Percentiles rank a stretch among this genome's conserved stretches.
These are phyloP conservation scores for Dreissena polymorpha DNA, from an alignment of 1,140 invertebrate genomes.

Conservation along the genomic window DNA sequence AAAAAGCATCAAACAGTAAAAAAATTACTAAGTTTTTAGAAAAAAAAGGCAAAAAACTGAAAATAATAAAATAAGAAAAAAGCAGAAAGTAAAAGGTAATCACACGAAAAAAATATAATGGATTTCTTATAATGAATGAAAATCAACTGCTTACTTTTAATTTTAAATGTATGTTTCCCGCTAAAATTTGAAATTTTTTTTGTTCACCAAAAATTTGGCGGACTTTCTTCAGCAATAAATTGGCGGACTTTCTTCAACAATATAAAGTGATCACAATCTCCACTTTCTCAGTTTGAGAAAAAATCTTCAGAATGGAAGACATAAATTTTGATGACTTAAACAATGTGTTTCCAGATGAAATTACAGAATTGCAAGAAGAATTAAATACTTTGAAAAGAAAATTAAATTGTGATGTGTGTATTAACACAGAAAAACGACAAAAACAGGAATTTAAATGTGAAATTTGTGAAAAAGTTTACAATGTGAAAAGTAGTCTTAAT, in stretches of 20 bases:
- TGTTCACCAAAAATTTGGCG: neutral
- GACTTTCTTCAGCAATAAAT: neutral
- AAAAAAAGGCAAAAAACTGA: too few species aligned
- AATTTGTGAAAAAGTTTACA: conserved; percentile 44
- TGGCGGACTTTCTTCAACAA: neutral
- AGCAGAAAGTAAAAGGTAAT: too few species aligned
- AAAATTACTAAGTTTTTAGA: too few species aligned
- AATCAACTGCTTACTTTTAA: too few species aligned
- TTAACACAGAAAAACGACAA: too few species aligned
- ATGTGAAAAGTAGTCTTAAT: conserved; percentile 12
- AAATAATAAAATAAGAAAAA: too few species aligned
- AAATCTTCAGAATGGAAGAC: neutral
- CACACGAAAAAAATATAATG: too few species aligned
- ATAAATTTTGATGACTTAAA: neutral
- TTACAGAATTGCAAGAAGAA: conserved; percentile 31
- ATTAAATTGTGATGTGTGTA: conserved; percentile 12
- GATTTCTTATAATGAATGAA: too few species aligned
- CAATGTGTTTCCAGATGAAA: neutral
- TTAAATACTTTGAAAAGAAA: conserved; percentile 39
- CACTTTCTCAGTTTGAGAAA: neutral
- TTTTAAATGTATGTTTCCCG: neutral
- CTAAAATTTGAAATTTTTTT: neutral
- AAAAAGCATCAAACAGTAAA: too few species aligned
- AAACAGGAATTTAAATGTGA: too few species aligned
- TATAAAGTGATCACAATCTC: neutral